Percentiles rank a stretch among this genome's conserved stretches.
Conservation (phyloP, 2,113 vertebrate species). For the Symphodus melops region DNA sequence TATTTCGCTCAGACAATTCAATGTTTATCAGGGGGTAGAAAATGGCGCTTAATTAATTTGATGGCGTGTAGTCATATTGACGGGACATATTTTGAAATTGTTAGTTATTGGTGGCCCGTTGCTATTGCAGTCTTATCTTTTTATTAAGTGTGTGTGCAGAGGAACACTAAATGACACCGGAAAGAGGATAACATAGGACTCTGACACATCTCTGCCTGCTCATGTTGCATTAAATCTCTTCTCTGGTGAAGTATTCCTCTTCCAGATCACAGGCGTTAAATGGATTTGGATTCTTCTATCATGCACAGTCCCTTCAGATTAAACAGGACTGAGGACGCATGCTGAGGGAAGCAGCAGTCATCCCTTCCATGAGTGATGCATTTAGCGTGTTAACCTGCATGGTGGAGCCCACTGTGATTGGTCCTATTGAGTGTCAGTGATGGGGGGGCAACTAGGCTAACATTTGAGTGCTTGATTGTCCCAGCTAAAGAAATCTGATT, state of each 20-base stretch:
- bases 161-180: slow-evolving; percentile 3
- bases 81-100: background rate
- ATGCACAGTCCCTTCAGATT: slow-evolving; percentile 12
- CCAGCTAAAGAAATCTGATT: slow-evolving; percentile 61
- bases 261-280: slow-evolving; percentile 17
- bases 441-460: slow-evolving; percentile 44
- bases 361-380: slow-evolving; percentile 48
- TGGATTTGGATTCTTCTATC: slow-evolving; percentile 34
- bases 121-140: background rate
- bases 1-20: background rate
- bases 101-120: background rate
- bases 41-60: slow-evolving; percentile 5
- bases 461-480: slow-evolving; percentile 67
- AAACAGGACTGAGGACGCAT: slow-evolving; percentile 31
- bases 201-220: background rate
- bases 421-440: slow-evolving; percentile 46
- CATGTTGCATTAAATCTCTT: slow-evolving; percentile 6
- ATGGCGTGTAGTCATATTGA: background rate
- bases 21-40: background rate
- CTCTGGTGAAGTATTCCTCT: slow-evolving; percentile 6
- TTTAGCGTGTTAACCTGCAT: slow-evolving; percentile 39
- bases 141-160: background rate
- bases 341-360: slow-evolving; percentile 25
- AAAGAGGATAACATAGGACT: slow-evolving; percentile 1
- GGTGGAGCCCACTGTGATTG: slow-evolving; percentile 50